Conservation (phyloP, 2,113 vertebrate species). For the Trichechus manatus region DNA sequence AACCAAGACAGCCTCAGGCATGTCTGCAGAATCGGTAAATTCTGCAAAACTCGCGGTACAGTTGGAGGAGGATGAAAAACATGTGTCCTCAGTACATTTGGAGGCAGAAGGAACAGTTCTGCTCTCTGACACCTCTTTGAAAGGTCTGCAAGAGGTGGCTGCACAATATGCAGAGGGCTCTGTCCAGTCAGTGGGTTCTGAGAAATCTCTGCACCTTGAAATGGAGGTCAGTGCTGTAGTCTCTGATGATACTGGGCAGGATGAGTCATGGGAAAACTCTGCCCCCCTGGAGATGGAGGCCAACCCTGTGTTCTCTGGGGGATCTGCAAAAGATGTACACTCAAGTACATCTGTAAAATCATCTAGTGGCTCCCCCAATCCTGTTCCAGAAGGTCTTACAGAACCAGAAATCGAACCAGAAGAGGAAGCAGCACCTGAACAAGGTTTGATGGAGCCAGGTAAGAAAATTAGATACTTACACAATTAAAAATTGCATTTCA, state of each 20-base stretch:
- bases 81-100: not conserved
- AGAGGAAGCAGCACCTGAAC: constrained; percentile 64
- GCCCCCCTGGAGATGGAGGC: constrained; percentile 1
- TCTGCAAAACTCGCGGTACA: not conserved
- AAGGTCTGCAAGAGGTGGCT: constrained; percentile 4
- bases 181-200: constrained; percentile 27
- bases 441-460: constrained; percentile 81
- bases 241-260: constrained; percentile 47
- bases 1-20: not conserved
- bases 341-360: not conserved
- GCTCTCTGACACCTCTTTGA: constrained; percentile 11
- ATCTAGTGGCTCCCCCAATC: constrained; percentile 49
- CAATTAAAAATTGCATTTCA: constrained; percentile 17
- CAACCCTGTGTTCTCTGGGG: not conserved
- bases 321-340: not conserved
- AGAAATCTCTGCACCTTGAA: constrained; percentile 57
- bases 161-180: constrained; percentile 57
- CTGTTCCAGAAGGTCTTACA: constrained; percentile 65
- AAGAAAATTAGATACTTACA: constrained; percentile 72
- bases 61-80: not conserved
- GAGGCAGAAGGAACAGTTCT: constrained; percentile 71
- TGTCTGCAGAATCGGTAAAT: constrained; percentile 44
- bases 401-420: constrained; percentile 57
- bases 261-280: not conserved
- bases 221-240: constrained; percentile 45